Evolutionary conservation across 2,888 invertebrate species (phyloP).

Genomic region (Patella depressa): DNA sequence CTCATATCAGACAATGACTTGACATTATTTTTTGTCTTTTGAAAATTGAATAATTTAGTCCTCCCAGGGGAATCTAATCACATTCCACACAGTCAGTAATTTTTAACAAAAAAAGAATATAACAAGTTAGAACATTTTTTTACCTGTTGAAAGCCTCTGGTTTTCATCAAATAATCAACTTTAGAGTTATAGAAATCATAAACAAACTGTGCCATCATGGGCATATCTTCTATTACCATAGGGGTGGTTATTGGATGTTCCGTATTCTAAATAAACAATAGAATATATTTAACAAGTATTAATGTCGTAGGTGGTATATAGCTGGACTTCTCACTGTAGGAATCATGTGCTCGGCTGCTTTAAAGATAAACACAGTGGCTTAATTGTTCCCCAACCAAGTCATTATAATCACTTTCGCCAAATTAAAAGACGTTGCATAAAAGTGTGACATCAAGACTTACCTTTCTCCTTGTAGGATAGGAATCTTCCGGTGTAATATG

Average conservation of each 20-base stretch:
- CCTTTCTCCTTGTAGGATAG: slow-evolving; percentile 79
- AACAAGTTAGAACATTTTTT: not conserved
- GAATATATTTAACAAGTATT: not conserved
- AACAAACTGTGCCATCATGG: slow-evolving; percentile 95
- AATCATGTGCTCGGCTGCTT: too few relatives aligned
- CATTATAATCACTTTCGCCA: too few relatives aligned
- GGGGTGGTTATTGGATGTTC: slow-evolving; percentile 64
- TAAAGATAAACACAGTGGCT: too few relatives aligned
- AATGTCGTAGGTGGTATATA: not conserved
- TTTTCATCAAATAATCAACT: slow-evolving; percentile 56
- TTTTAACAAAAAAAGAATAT: too few relatives aligned
- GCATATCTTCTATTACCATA: slow-evolving; percentile 86
- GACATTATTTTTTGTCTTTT: too few relatives aligned
- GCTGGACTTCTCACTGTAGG: too few relatives aligned
- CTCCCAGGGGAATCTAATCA: too few relatives aligned
- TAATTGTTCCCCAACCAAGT: not conserved
- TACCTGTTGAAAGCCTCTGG: slow-evolving; percentile 50
- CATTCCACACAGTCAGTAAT: too few relatives aligned
- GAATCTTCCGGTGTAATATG: slow-evolving; percentile 85
- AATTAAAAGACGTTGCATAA: too few relatives aligned
- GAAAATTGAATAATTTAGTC: too few relatives aligned
- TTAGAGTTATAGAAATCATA: slow-evolving; percentile 84
- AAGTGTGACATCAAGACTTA: slow-evolving; percentile 33
- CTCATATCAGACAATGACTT: too few relatives aligned
- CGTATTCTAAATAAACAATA: slow-evolving; percentile 21